phyloP scores from a whole-genome alignment of 2,797 vertebrate genomes.

The Gobionotothen gibberifrons region DNA sequence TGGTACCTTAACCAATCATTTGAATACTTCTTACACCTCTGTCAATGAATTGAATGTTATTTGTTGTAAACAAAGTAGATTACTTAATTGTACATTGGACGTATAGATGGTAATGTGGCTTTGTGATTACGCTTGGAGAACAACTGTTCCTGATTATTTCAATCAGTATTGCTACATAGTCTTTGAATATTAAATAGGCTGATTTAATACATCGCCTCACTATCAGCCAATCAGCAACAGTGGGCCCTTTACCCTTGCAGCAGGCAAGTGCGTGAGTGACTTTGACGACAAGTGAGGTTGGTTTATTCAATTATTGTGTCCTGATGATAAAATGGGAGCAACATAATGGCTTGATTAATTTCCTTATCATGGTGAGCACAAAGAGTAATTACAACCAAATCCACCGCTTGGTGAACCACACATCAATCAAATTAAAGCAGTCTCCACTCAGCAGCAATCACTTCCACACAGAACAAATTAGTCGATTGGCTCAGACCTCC shows the following conservation, averaged over 20 bases:
- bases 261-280: constrained; percentile 50
- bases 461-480: constrained; percentile 79
- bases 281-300: constrained; percentile 79
- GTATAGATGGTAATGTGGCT: constrained; percentile 23
- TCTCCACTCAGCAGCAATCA: constrained; percentile 75
- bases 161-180: constrained; percentile 35
- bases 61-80: constrained; percentile 19
- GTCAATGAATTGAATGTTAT: neutral
- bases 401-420: constrained; percentile 81
- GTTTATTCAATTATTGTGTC: constrained; percentile 83
- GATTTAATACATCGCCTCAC: constrained; percentile 14
- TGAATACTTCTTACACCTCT: neutral
- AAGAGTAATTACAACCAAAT: constrained; percentile 90
- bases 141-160: constrained; percentile 45
- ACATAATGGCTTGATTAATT: constrained; percentile 91
- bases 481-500: constrained; percentile 57
- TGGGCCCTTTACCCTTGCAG: constrained; percentile 49
- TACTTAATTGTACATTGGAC: neutral
- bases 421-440: constrained; percentile 86
- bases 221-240: constrained; percentile 58
- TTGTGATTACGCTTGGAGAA: constrained; percentile 45
- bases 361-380: constrained; percentile 88
- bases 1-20: neutral
- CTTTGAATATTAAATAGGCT: constrained; percentile 39
- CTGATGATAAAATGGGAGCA: constrained; percentile 79